Percentiles rank a stretch among this genome's conserved stretches.
Conservation (phyloP, 2,113 vertebrate genomes). For the Pitta sordida region DNA sequence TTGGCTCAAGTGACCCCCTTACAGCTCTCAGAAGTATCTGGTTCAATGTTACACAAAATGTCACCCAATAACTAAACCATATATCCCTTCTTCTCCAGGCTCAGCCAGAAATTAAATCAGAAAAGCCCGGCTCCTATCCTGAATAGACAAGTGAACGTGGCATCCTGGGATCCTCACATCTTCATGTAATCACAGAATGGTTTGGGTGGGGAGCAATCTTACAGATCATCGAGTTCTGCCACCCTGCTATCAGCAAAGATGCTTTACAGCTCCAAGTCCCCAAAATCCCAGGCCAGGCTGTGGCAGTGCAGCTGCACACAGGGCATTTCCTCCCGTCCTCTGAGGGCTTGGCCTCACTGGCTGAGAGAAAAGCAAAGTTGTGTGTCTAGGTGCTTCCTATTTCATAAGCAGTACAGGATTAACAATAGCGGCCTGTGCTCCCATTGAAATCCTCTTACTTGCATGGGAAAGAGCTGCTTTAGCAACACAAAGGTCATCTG, state of each 20-base stretch:
- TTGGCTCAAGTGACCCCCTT: not conserved
- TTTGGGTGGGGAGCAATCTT: not conserved
- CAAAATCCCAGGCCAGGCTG: not conserved
- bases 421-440: not conserved
- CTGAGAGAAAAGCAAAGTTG: not conserved
- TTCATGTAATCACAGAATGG: not conserved
- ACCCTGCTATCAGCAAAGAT: not conserved
- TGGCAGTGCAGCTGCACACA: not conserved
- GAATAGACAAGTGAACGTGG: not conserved
- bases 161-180: not conserved
- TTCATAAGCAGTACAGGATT: not conserved
- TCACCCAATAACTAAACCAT: not conserved
- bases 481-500: not conserved
- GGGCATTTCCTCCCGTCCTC: not conserved
- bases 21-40: not conserved
- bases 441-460: slow-evolving; percentile 1
- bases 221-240: not conserved
- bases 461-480: not conserved
- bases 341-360: not conserved
- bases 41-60: not conserved
- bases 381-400: not conserved
- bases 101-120: not conserved
- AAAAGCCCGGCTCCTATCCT: not conserved
- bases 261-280: not conserved
- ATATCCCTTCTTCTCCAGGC: not conserved